These are phyloP conservation scores for Leistus spinibarbis DNA, from an alignment of 2,888 invertebrate species.

Conservation along the genomic window DNA sequence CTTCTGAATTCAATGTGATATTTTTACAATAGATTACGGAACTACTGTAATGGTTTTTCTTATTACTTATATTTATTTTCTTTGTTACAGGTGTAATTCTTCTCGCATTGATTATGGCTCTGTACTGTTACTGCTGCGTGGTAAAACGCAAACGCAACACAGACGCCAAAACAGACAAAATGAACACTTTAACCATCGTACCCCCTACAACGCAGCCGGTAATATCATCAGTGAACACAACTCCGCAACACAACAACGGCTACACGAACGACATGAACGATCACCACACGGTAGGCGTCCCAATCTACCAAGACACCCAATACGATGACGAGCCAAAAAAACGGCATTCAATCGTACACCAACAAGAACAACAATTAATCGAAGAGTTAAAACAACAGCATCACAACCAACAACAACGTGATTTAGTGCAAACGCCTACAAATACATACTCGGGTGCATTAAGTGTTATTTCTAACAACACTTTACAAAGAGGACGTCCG, in stretches of 20 bases:
- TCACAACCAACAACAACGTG: conserved; percentile 47
- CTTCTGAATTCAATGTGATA: no score
- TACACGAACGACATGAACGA: conserved; percentile 53
- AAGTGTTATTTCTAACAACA: conserved; percentile 56
- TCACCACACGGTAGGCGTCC: conserved; percentile 58
- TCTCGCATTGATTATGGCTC: conserved; percentile 55
- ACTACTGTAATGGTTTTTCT: no score
- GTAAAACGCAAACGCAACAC: conserved; percentile 53
- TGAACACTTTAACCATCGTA: conserved; percentile 57
- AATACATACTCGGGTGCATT: conserved; percentile 50
- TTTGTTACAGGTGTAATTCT: conserved; percentile 45
- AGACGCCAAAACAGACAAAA: conserved; percentile 52
- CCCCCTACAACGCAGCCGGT: conserved; percentile 50
- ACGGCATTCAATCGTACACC: conserved; percentile 58
- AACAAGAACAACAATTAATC: conserved; percentile 58
- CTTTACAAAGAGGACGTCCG: conserved; percentile 55
- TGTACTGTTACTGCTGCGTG: conserved; percentile 61
- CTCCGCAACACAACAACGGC: conserved; percentile 49
- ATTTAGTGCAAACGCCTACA: conserved; percentile 47
- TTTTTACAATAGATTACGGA: no score
- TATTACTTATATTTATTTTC: neutral
- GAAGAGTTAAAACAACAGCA: conserved; percentile 58
- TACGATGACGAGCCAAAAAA: conserved; percentile 59
- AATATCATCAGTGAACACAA: conserved; percentile 45
- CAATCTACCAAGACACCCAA: conserved; percentile 54